Evolutionary conservation across 2,113 vertebrate genomes (phyloP), one percentile per base, ranked within the genome.

Genomic region (Dasyprocta punctata): DNA sequence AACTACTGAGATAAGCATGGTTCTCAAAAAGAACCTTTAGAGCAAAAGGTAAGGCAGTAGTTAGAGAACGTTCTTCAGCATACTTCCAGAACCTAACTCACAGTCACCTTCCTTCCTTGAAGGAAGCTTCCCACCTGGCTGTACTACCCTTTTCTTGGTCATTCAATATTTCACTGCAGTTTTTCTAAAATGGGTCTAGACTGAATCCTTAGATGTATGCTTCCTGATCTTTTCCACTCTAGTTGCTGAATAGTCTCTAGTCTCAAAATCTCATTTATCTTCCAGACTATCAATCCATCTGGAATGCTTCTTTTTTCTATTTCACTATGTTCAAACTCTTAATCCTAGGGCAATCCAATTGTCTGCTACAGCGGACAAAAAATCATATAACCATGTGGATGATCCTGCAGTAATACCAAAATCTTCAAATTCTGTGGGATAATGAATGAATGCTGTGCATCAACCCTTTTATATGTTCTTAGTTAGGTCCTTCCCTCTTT

Each of bases 241-340:
- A 84, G 75, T 10, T 71, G 16, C 47, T 73, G 0, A 94, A 63
- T 28, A 61, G 52, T 47, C 44, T 54, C 80, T n/a, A 28, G 52
- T 84, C 41, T 93, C 60, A 52, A 93, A 95, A 83, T 78, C 17
- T 71, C 61, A 52, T 22, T 2, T 73, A 38, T 90, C 80, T 67
- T 36, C 49, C 71, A 78, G 90, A 49, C n/a, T 81, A 86, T 61
- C 60, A 75, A 49, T 87, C 28, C 24, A 58, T 26, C 33, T 63
- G 73, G 7, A 30, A 56, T 41, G 14, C 49, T 89, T 95, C 82
- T 87, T 89, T 95, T 81, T 87, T 82, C 49, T 52, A 96, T 58
- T 69, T 92, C 24, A 60, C 49, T 13, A 90, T 36, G 49, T 67
- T 83, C 36, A 77, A 82, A 86, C 58, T 90, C 56, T 65, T 84